Evolutionary conservation across 2,888 invertebrate species (phyloP), one percentile per base, ranked within the genome.

Genomic region (Dorcus hopei): DNA sequence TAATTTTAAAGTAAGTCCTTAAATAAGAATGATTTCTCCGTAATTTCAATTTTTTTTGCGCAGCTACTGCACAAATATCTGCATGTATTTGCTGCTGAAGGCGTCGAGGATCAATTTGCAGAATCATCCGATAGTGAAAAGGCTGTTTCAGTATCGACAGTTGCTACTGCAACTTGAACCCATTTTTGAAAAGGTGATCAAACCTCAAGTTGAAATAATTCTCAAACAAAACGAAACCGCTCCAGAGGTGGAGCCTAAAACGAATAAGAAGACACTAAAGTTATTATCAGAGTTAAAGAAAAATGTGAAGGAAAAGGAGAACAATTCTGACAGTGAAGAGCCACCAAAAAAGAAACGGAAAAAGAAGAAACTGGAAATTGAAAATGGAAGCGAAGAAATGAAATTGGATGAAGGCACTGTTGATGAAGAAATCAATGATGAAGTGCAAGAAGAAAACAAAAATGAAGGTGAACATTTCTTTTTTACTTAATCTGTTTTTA

Each of bases 111-210:
- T 83, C 19, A 83, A 85, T 54, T 82, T 92, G 19, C 85, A 87
- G 70, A 87, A 88, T 67, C 97, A 98, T 81, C 97, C 97, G n/a
- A 87, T 97, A 9, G 85, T 93, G 45, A 91, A 92, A 74, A 83
- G 93, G 62, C 80, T 97, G 52, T 87, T 90, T 59, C 91, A 93
- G 72, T 90, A 91, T 70, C 84, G 88, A 61, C 85, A 91, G 75
- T 81, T 94, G 69, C 78, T 94, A 49, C 83, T 86, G 62, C 87
- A 93, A 80, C 78, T 93, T 65, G 87, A 88, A 65, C 83, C 86
- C 8, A 83, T 87, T 54, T 91, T 88, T 76, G 82, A 85, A 57
- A 83, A 87, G 71, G 80, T 87, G 3, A 82, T 90, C 38, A 82
- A 86, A 68, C 85, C 86, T 19, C 87, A 91, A 78, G 81, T 91